Base-by-base conservation (phyloP, 2,888 invertebrate genomes). In the Bedellia somnulentella region DNA sequence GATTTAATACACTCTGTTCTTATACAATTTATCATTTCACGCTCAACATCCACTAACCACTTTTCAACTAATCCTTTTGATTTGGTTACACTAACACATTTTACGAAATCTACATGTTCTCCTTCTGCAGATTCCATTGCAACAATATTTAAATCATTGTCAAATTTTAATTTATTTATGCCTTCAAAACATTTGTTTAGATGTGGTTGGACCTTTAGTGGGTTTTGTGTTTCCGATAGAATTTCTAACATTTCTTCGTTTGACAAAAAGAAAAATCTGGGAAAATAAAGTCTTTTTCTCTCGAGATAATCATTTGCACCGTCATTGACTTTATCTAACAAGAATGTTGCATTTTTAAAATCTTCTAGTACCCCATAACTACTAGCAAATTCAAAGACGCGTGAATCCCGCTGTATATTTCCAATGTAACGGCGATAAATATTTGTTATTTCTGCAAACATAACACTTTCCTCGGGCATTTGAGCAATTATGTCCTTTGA, bases 221-320 rank as follows among this genome's bases (percentile, higher is more conserved):
- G 91, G 52, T 92, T 89, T 64, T 90, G 90, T 2, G 91, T 91
- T 76, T 93, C 91, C 1, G 92, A 91, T 37, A 94, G 73, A 44
- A 94, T 91, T 62, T 93, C 91, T 42, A 94, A 70, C 81, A 93
- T 85, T 62, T 93, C 93, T 47, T 92, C 90, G 54, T 93, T 93
- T 4, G 93, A 93, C 34, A 94, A 71, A 52, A 93, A 93, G 77
- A 93, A 93, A 54, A 93, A 92, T 54, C 93, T 80, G 23, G 91
- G 86, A 52, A 93, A 93, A 57, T 79, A 90, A 6, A 92, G 62
- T 40, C 92, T 67, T 57, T 92, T 93, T 62, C 85, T 89, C 63
- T 92, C 91, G 36, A 93, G 70, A 53, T 92, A 93, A 42, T 82
- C 81, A 41, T 87, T 84, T 0, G 93, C 86, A 3, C 92, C 91